Evolutionary conservation across 2,797 vertebrate species (phyloP).

Genomic region (Podarcis lilfordi): DNA sequence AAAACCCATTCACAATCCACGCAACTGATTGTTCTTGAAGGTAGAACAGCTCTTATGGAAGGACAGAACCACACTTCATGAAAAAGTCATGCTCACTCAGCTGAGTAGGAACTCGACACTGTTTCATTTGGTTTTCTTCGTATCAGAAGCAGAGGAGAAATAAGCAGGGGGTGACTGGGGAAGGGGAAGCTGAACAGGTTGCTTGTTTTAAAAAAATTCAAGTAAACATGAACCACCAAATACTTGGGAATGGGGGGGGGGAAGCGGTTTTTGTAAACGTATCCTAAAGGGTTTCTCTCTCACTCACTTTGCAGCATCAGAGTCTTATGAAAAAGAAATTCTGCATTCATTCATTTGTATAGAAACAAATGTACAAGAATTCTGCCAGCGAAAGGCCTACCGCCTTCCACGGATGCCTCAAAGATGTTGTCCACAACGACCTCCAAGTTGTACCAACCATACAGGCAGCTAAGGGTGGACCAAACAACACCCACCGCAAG

Average conservation of each 20-base stretch:
- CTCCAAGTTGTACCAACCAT: constrained; percentile 43
- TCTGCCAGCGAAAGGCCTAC: constrained; percentile 26
- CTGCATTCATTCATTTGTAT: constrained; percentile 34
- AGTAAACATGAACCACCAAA: constrained; percentile 90
- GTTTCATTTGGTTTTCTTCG: constrained; percentile 56
- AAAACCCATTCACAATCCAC: constrained; percentile 59
- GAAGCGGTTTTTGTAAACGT: constrained; percentile 88
- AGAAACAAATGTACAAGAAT: constrained; percentile 38
- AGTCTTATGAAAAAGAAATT: constrained; percentile 63
- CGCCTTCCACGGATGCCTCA: neutral
- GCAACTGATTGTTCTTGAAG: constrained; percentile 66
- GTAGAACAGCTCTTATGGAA: constrained; percentile 75
- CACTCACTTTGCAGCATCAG: constrained; percentile 14
- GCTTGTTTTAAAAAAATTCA: constrained; percentile 79
- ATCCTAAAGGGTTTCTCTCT: constrained; percentile 72
- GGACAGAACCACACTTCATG: neutral
- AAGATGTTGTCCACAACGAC: constrained; percentile 49
- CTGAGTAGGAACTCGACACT: constrained; percentile 69
- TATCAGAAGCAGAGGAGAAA: constrained; percentile 56
- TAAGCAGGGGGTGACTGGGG: constrained; percentile 33
- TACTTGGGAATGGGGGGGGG: constrained; percentile 72
- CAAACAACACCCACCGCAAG: neutral
- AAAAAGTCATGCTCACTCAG: constrained; percentile 61
- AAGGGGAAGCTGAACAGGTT: constrained; percentile 19
- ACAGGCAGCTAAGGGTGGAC: constrained; percentile 31